Conservation (phyloP, 2,113 vertebrate species). For the Thalassarche chlororhynchos region DNA sequence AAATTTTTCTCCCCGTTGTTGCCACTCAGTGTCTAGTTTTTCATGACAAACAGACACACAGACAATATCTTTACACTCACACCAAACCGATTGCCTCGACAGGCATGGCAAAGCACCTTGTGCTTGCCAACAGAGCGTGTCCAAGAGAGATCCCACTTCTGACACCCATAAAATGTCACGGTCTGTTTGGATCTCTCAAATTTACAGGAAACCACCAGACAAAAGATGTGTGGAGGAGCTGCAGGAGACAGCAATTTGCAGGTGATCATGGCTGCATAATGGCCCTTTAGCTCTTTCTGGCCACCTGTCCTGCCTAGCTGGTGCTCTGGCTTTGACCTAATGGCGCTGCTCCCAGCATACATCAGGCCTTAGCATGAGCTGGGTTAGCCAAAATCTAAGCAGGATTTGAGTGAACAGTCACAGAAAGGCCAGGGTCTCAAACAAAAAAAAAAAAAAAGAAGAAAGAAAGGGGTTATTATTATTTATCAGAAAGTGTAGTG, state of each 20-base stretch:
- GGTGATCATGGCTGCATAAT: background rate
- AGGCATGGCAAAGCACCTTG: background rate
- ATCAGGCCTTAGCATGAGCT: background rate
- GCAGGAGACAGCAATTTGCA: background rate
- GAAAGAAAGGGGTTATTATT: background rate
- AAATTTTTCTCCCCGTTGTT: background rate
- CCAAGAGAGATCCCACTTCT: background rate
- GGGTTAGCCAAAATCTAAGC: background rate
- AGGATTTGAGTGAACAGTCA: background rate
- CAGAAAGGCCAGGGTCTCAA: background rate
- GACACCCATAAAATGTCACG: background rate
- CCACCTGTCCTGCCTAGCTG: background rate
- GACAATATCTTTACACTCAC: background rate
- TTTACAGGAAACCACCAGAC: background rate
- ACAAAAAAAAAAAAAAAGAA: background rate
- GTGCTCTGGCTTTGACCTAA: background rate
- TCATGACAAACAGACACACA: background rate
- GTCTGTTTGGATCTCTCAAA: background rate
- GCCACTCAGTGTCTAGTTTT: background rate
- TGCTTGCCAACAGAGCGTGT: background rate
- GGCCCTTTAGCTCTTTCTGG: background rate
- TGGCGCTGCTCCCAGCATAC: background rate
- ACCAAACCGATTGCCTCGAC: background rate
- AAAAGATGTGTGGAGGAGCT: background rate
- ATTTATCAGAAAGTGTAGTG: background rate